Base-by-base conservation (phyloP, 2,113 vertebrate genomes). In the Odocoileus virginianus region DNA sequence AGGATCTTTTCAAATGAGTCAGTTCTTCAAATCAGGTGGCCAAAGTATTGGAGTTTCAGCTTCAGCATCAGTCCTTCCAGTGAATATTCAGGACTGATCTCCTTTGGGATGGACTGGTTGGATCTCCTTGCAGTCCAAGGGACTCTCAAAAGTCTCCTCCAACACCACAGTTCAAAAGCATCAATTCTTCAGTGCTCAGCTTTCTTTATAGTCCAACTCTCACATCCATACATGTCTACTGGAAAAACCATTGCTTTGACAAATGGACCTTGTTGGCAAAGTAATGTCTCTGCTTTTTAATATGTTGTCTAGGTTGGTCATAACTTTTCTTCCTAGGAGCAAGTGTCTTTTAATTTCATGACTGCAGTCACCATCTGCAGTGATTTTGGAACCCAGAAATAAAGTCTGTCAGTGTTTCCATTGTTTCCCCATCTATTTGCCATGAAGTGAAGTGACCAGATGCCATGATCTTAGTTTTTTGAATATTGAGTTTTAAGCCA, bases 181-280 rank as follows among this genome's bases (percentile, higher is more conserved):
- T 64, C 30, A n/a, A 8, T 64, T 64, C 15, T n/a, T 64, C 3
- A 17, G 30, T 0, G 1, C 15, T 64, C 15, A 64, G 15, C 14
- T 64, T 4, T 64, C 15, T 4, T 64, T n/a, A 64, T 64, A 64
- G 15, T 64, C 30, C 30, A 64, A 9, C 15, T n/a, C 33, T 64
- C 30, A 64, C 30, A 64, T 64, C 3, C 61, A 64, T n/a, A 64
- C 15, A 9, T n/a, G 61, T n/a, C 33, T 17, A 64, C 4, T 64
- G 16, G 30, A 64, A 64, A n/a, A 64, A 64, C 33, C 61, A n/a
- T 64, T 9, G 3, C 7, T 17, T 64, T n/a, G 30, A 64, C 61
- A 64, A 30, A 64, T 4, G 16, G 61, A 64, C 7, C 61, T 64
- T 64, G 61, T 64, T n/a, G 30, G 15, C 61, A 64, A n/a, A 64